Conservation (phyloP, 2,797 vertebrate genomes). For the Silurus aristotelis region DNA sequence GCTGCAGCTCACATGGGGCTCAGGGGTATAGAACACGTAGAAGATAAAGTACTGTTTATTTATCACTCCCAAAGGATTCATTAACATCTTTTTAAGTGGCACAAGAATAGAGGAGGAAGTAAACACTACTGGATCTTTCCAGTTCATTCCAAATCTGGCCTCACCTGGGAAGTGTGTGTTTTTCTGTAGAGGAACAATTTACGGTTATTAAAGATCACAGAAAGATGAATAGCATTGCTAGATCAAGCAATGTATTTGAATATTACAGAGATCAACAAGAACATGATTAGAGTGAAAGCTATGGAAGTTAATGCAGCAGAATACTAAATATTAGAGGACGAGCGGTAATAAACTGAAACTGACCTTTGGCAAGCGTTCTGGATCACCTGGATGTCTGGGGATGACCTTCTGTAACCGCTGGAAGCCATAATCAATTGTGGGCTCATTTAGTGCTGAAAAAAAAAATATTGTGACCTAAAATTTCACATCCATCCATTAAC, state of each 20-base stretch:
- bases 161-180: neutral
- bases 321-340: neutral
- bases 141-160: neutral
- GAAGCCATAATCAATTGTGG: slow-evolving; percentile 98
- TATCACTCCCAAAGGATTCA: slow-evolving; percentile 87
- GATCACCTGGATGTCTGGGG: slow-evolving; percentile 95
- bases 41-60: slow-evolving; percentile 89
- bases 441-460: slow-evolving; percentile 91
- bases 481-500: slow-evolving; percentile 30
- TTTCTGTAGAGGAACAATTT: neutral
- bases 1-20: slow-evolving; percentile 81
- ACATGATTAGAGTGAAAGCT: neutral
- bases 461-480: slow-evolving; percentile 37
- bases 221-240: neutral
- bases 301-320: neutral
- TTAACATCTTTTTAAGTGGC: slow-evolving; percentile 81
- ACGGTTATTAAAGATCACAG: neutral
- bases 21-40: slow-evolving; percentile 83
- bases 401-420: slow-evolving; percentile 99
- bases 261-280: neutral
- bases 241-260: neutral
- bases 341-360: slow-evolving; percentile 24
- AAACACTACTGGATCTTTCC: slow-evolving; percentile 37
- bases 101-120: slow-evolving; percentile 56
- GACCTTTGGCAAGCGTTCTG: slow-evolving; percentile 98